Conservation (phyloP, 2,888 invertebrate genomes). For the Sympetrum striolatum region DNA sequence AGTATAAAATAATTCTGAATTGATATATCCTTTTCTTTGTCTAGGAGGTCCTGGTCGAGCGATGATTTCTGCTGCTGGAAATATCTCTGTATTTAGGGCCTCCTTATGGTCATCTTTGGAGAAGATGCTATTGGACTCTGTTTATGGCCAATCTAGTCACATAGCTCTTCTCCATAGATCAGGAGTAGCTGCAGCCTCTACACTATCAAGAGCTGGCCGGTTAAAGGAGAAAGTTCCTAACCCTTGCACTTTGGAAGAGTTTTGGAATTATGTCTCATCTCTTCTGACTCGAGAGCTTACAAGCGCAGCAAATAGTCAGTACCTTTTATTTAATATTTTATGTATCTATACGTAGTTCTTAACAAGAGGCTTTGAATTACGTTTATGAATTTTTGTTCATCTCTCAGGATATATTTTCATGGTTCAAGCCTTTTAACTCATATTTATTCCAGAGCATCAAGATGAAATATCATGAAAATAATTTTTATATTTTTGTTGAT, state of each 20-base stretch:
- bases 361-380: too few relatives aligned
- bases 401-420: too few relatives aligned
- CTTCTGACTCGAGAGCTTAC: slow-evolving; percentile 60
- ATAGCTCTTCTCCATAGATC: slow-evolving; percentile 17
- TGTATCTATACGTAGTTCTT: too few relatives aligned
- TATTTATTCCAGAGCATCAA: too few relatives aligned
- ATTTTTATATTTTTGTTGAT: too few relatives aligned
- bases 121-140: slow-evolving; percentile 68
- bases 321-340: neutral
- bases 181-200: slow-evolving; percentile 7
- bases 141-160: slow-evolving; percentile 23
- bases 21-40: neutral
- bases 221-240: slow-evolving; percentile 59
- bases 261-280: slow-evolving; percentile 67
- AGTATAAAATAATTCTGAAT: too few relatives aligned
- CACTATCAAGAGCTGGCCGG: neutral
- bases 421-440: too few relatives aligned
- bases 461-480: too few relatives aligned
- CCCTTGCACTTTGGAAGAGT: slow-evolving; percentile 59
- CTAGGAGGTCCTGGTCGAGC: slow-evolving; percentile 66
- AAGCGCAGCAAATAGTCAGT: slow-evolving; percentile 60
- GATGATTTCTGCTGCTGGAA: slow-evolving; percentile 65
- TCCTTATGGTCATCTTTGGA: slow-evolving; percentile 90
- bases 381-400: too few relatives aligned
- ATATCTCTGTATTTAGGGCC: slow-evolving; percentile 67